Evolutionary conservation across 2,797 vertebrate genomes (phyloP).

Genomic region (Lacerta bilineata): DNA sequence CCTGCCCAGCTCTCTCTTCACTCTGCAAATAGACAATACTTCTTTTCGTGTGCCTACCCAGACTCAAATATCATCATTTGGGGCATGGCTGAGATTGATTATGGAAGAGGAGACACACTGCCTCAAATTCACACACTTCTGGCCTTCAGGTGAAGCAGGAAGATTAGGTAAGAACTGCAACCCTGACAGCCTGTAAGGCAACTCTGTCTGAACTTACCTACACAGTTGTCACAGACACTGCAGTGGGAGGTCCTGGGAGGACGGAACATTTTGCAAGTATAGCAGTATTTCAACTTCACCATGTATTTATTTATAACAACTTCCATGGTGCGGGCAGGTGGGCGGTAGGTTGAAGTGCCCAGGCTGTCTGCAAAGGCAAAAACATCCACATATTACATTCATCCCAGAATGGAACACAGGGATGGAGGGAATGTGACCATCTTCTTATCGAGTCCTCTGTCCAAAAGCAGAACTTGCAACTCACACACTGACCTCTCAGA

Average conservation of each 20-base stretch:
- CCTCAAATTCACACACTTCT: background rate
- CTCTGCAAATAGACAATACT: background rate
- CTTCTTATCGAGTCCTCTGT: background rate
- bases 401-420: background rate
- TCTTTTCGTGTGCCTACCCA: background rate
- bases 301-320: constrained; percentile 94
- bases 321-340: constrained; percentile 93
- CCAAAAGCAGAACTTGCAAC: background rate
- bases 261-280: constrained; percentile 98
- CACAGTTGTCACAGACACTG: constrained; percentile 97
- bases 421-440: background rate
- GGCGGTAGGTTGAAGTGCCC: constrained; percentile 91
- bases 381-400: constrained; percentile 1
- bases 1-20: background rate
- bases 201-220: constrained; percentile 84
- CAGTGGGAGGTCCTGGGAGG: constrained; percentile 96
- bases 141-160: background rate
- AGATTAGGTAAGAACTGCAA: background rate
- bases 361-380: constrained; percentile 86
- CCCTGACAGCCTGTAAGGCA: background rate
- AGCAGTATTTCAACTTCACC: constrained; percentile 98
- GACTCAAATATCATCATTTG: background rate
- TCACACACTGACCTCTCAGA: background rate
- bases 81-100: background rate
- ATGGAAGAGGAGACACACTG: background rate